phyloP scores from a whole-genome alignment of 2,113 vertebrate species.

The Notarius lentiginosus region DNA sequence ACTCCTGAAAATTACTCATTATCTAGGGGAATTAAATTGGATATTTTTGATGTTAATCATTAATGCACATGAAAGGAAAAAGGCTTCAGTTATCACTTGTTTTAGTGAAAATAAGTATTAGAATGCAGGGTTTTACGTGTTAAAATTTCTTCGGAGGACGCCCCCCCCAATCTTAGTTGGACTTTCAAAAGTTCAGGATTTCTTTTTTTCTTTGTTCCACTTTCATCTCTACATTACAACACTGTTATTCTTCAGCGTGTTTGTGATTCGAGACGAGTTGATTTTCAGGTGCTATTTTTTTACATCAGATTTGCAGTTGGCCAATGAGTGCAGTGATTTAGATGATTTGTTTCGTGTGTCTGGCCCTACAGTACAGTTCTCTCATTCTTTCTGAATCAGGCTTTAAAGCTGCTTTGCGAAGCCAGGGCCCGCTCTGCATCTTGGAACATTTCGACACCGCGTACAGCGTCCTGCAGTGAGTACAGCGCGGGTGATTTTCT shows the following conservation, averaged over 20 bases:
- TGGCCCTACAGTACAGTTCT: background rate
- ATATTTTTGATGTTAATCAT: too few relatives aligned
- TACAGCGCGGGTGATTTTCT: conserved; percentile 34
- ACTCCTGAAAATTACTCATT: too few relatives aligned
- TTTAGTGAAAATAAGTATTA: too few relatives aligned
- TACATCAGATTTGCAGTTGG: background rate
- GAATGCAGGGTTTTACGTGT: too few relatives aligned
- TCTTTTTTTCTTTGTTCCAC: too few relatives aligned
- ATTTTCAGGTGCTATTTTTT: background rate
- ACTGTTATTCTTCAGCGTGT: background rate
- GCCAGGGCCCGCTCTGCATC: conserved; percentile 79
- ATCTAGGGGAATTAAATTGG: too few relatives aligned
- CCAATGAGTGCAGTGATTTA: too few relatives aligned
- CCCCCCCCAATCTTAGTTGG: too few relatives aligned
- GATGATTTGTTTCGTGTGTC: background rate
- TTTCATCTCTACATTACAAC: background rate
- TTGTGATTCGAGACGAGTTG: background rate
- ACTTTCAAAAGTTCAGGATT: too few relatives aligned
- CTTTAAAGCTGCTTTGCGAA: conserved; percentile 77
- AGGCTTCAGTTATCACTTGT: too few relatives aligned
- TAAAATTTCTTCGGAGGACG: too few relatives aligned
- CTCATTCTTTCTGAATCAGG: conserved; percentile 60
- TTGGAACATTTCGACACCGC: conserved; percentile 87
- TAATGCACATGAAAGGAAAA: too few relatives aligned
- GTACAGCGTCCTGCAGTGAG: conserved; percentile 91